Evolutionary conservation across 2,113 vertebrate species (phyloP).

Genomic region (Pyrgilauda ruficollis): DNA sequence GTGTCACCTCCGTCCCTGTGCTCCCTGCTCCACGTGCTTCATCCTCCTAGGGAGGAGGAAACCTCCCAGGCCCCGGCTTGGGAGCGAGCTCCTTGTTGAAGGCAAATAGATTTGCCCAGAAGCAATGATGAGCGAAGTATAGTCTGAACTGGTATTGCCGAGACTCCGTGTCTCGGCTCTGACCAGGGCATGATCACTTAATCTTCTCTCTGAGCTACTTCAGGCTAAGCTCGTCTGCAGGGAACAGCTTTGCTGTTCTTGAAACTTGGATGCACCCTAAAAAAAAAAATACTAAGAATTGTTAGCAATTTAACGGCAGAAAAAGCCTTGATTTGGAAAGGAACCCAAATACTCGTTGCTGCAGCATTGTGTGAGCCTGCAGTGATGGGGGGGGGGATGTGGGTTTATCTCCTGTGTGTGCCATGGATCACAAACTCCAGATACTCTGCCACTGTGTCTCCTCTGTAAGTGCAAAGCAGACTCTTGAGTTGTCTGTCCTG

Average conservation of each 20-base stretch:
- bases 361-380: neutral
- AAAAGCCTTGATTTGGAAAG: neutral
- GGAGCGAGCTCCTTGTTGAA: neutral
- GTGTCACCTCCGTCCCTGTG: neutral
- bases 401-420: rapidly evolving
- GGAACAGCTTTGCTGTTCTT: neutral
- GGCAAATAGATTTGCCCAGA: neutral
- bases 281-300: neutral
- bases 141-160: conserved; percentile 80
- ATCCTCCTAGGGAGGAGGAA: neutral
- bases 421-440: rapidly evolving
- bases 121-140: conserved; percentile 80
- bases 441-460: neutral
- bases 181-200: conserved; percentile 78
- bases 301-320: neutral
- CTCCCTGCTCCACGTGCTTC: neutral
- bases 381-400: neutral
- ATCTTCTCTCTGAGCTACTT: conserved; percentile 84
- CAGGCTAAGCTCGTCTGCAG: neutral
- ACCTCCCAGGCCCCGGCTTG: neutral
- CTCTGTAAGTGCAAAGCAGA: neutral
- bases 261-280: neutral
- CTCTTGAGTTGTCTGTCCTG: neutral
- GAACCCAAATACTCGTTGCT: neutral
- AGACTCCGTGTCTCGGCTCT: conserved; percentile 58